Evolutionary conservation across 2,113 vertebrate genomes (phyloP), one percentile per base, ranked within the genome.

Genomic region (western clawed frog (Xenopus tropicalis)): DNA sequence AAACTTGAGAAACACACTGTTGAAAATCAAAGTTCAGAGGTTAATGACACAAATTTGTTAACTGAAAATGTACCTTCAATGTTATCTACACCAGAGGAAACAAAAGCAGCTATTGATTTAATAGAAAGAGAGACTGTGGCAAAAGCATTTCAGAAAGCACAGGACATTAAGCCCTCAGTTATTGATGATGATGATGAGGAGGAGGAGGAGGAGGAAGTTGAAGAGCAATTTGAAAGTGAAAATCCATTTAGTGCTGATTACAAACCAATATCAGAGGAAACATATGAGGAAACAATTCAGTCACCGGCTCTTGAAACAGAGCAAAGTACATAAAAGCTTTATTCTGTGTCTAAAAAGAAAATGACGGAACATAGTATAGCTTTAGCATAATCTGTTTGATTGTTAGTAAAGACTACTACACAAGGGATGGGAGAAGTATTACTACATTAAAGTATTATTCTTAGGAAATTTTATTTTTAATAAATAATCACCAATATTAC

Each of bases 151-250:
- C 6, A 77, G 0, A 24, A 25, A 20, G 71, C 82, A 42, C 89
- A 82, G 68, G 91, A 89, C 66, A 85, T 81, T 0, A 89, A 92
- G 83, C 64, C 94, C 74, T 84, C 87, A 1, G 78, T 93, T 1
- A 86, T 88, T 67, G 91, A 94, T 68, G 82, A 87, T 0, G 88
- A 87, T 67, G 91, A 94, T 68, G 82, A 87, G 0, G 88, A 87
- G 0, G 90, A 91, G 6, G 86, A 84, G 1, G 73, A 69, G 46
- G 82, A 88, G 0, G 77, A 79, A 48, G 54, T 54, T 46, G 78
- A 78, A 43, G 62, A 46, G 48, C 56, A 89, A 83, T 84, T 78
- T 76, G 66, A 83, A 0, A 84, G 59, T 78, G 82, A 86, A 78
- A 86, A 80, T 78, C 77, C 24, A 52, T 87, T 83, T 0, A 76